Base-by-base conservation (phyloP, 2,888 invertebrate species). In the Erebia epiphron region DNA sequence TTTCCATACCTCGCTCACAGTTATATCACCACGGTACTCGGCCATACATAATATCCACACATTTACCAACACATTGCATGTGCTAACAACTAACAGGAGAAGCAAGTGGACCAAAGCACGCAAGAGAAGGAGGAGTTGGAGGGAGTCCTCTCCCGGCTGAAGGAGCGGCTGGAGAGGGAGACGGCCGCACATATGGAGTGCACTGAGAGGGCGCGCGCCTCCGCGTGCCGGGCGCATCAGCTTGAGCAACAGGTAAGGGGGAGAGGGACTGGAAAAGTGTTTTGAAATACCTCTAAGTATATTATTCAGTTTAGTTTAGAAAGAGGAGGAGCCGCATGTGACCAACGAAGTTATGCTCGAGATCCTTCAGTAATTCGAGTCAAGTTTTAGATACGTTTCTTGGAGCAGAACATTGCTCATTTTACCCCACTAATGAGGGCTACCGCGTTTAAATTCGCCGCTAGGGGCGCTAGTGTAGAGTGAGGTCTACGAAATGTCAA, bases 51-150 rank as follows among this genome's bases (percentile, higher is more conserved):
- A 70, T 49, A 69, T 56, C 16, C 16, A 63, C 35, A 56, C 49
- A 60, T 61, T 67, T 18, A 62, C 49, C 18, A 3, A 49, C 60
- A 67, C 69, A 69, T 75, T 52, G 72, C 75, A 76, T 64, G 75
- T 73, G 72, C 79, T 81, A 80, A 80, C 80, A 76, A 86, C 86
- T 87, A 86, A 85, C 86, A 94, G 92, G 99, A 99, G 88, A 97
- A 98, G 88, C 98, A 98, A 86, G 93, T 98, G 75, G 98, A 98
- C 91, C 94, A 97, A 80, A 95, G 97, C 83, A 95, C 96, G 72
- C 98, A 98, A 84, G 98, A 99, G 91, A 97, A 97, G 83, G 98
- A 98, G 90, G 98, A 98, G 87, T 93, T 98, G 79, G 97, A 98
- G 87, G 96, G 97, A 1, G 96, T 97, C 72, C 92, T 98, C 75